Evolutionary conservation across 2,888 invertebrate species (phyloP), one percentile per base, ranked within the genome.

Genomic region (Drosophila paramelanica): DNA sequence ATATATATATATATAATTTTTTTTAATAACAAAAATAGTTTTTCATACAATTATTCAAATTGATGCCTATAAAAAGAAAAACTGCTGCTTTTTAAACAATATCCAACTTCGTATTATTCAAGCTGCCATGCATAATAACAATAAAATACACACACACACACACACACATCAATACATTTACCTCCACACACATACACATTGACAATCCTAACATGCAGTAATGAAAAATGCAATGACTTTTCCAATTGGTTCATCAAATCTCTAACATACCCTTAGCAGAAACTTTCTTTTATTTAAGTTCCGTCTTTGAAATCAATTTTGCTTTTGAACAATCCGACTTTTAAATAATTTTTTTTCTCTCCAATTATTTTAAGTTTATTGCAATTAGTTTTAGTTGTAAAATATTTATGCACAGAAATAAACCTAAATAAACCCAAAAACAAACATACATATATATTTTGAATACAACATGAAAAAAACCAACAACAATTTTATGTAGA

Each of bases 381-480:
- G 67, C 72, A 75, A 69, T 72, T 80, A 80, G 78, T 70, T 77
- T 76, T 86, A 86, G 87, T 69, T 88, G 79, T 88, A 81, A 81
- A 85, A 85, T 86, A 86, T 88, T 88, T 86, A 86, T 86, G 88
- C 87, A 88, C 85, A 85, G 76, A 75, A 79, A 81, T 81, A 81
- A 83, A 81, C 81, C 73, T 80, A 57, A 81, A 76, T 73, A 82
- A 79, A 81, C 72, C 62, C 52, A 74, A 69, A 81, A 72, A 75
- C 60, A 75, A 73, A 69, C 57, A 74, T 55, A 57, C 65, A 52
- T 72, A 72, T 67, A 52, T 72, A 72, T 67, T 69, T 67, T 61
- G 58, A 73, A 77, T 62, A 66, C 65, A 52, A 31, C 41, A 65
- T 38, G 61, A 50, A 52, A 36, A 50, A 65, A 31, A 55, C 31